A percentile compares a stretch with the other conserved stretches of the same genome.
These are phyloP conservation scores for Atractosteus spatula DNA, from an alignment of 2,113 vertebrate genomes.

Conservation along the genomic window DNA sequence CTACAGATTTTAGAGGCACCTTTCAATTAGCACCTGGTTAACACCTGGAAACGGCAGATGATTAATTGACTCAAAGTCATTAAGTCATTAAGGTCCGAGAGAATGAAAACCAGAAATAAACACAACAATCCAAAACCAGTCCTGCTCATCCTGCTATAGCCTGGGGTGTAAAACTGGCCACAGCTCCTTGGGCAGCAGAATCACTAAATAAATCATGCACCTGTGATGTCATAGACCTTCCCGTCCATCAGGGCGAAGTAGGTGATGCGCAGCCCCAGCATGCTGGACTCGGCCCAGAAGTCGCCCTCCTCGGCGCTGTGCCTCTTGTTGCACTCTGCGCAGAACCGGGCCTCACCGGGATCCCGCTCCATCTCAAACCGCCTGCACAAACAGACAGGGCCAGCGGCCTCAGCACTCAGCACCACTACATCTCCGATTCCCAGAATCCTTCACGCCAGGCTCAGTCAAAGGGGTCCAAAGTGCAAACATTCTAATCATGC, in stretches of 20 bases:
- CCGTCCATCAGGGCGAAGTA: slow-evolving; percentile 92
- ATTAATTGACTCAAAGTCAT: too few relatives aligned
- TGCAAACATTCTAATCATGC: too few relatives aligned
- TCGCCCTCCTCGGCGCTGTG: slow-evolving; percentile 89
- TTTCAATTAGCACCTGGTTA: too few relatives aligned
- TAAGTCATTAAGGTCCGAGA: not conserved
- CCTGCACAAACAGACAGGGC: slow-evolving; percentile 49
- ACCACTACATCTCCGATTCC: not conserved
- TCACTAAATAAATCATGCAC: slow-evolving; percentile 47
- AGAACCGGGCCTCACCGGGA: slow-evolving; percentile 78
- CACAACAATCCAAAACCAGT: too few relatives aligned
- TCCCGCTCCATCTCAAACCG: slow-evolving; percentile 91
- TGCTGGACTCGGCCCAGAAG: slow-evolving; percentile 93
- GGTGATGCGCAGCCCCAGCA: slow-evolving; percentile 90
- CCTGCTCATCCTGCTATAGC: not conserved
- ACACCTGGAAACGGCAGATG: too few relatives aligned
- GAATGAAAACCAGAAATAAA: too few relatives aligned
- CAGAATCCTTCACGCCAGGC: too few relatives aligned
- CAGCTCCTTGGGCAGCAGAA: not conserved
- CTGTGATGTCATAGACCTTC: slow-evolving; percentile 90
- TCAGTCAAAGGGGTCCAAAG: too few relatives aligned
- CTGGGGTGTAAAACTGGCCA: not conserved
- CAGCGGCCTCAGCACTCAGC: not conserved
- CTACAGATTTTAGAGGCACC: too few relatives aligned
- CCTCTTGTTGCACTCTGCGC: slow-evolving; percentile 76